Conservation (phyloP, 2,113 vertebrate genomes). For the Cebidichthys violaceus region DNA sequence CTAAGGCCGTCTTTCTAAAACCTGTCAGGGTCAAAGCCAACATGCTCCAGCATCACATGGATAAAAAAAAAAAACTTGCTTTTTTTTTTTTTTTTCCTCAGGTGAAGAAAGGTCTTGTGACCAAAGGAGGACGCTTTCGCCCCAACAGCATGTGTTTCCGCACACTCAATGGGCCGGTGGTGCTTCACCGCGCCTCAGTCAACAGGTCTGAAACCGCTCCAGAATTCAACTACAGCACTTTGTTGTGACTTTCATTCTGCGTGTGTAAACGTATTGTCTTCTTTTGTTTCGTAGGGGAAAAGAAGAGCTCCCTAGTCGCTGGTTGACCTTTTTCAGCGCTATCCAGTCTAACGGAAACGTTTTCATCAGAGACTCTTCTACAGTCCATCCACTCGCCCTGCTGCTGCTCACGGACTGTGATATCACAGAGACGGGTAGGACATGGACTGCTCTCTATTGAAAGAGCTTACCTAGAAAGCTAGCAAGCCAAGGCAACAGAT, state of each 20-base stretch:
- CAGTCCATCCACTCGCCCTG: slow-evolving; percentile 92
- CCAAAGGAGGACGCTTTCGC: slow-evolving; percentile 92
- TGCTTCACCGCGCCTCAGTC: slow-evolving; percentile 94
- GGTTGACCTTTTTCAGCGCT: slow-evolving; percentile 95
- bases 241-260: rapidly evolving
- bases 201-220: slow-evolving; percentile 86
- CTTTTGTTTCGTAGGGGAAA: slow-evolving; percentile 80
- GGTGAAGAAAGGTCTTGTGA: slow-evolving; percentile 92
- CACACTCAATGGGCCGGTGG: slow-evolving; percentile 88
- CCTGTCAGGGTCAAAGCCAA: not conserved
- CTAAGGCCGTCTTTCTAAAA: not conserved
- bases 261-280: not conserved
- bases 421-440: slow-evolving; percentile 86
- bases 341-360: slow-evolving; percentile 90
- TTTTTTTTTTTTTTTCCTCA: slow-evolving; percentile 50
- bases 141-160: slow-evolving; percentile 87
- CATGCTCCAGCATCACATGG: not conserved
- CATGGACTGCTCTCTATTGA: not conserved
- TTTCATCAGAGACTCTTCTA: slow-evolving; percentile 94
- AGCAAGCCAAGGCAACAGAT: too few relatives aligned
- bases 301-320: slow-evolving; percentile 88
- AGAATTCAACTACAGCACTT: not conserved
- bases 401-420: slow-evolving; percentile 92
- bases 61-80: not conserved
- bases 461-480: too few relatives aligned